Conservation (phyloP, 2,113 vertebrate species). For the Lophotis ruficrista region DNA sequence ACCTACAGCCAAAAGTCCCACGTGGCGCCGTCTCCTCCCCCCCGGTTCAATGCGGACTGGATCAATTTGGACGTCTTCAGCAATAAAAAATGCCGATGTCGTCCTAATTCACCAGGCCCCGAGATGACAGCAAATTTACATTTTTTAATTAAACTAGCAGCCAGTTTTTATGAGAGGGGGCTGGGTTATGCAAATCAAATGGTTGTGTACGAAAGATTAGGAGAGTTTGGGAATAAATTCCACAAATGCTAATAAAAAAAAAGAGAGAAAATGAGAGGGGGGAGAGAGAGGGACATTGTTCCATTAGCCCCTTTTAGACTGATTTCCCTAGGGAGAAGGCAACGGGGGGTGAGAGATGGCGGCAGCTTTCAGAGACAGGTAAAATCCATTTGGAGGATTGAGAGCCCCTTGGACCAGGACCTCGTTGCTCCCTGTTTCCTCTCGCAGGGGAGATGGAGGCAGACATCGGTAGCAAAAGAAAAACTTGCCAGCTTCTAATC, state of each 20-base stretch:
- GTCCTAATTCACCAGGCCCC: conserved; percentile 98
- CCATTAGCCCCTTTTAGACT: conserved; percentile 95
- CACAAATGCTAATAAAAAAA: conserved; percentile 91
- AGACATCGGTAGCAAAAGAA: neutral
- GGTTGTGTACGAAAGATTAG: conserved; percentile 99
- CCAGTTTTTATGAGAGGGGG: conserved; percentile 99
- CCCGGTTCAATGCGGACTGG: conserved; percentile 76
- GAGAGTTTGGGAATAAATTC: conserved; percentile 99
- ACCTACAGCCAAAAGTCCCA: conserved; percentile 33
- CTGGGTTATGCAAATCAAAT: conserved; percentile 99
- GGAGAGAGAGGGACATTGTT: conserved; percentile 84
- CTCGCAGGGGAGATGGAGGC: neutral
- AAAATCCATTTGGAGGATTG: conserved; percentile 68
- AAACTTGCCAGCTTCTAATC: conserved; percentile 3
- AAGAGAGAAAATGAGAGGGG: conserved; percentile 64
- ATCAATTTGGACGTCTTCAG: conserved; percentile 99
- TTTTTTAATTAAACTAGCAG: conserved; percentile 99
- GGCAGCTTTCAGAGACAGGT: conserved; percentile 74
- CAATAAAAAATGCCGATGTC: conserved; percentile 99
- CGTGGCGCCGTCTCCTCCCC: conserved; percentile 41
- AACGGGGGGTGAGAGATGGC: conserved; percentile 57
- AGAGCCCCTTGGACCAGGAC: conserved; percentile 58
- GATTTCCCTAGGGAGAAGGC: conserved; percentile 83
- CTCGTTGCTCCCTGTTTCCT: conserved; percentile 41
- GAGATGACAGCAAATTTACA: conserved; percentile 99